Base-by-base conservation (phyloP, 2,888 invertebrate genomes). In the Pemphredon lugubris region DNA sequence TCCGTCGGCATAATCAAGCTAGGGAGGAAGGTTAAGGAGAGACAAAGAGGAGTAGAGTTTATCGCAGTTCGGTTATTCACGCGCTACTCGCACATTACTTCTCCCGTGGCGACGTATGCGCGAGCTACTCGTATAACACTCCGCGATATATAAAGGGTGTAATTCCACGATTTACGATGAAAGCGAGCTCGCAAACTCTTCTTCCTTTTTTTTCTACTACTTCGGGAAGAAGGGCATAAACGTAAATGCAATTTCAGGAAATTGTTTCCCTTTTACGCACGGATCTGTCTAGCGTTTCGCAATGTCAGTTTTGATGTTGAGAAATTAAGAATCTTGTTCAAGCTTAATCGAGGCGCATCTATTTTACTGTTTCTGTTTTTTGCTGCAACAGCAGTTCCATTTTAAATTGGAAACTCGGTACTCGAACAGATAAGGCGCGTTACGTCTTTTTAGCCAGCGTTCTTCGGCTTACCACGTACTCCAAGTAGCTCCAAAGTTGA, bases 11-110 rank as follows among this genome's bases (percentile, higher is more conserved):
- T 66, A 63, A 66, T 68, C 55, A 50, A 55, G 40, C 39, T 13
- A 26, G 34, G 16, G 21, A n/a, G 48, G 4, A 5, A 47, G 40
- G 11, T 14, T 26, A 34, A 13, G 21, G 16, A 40, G 30, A 23
- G 60, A 39, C 40, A 42, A 54, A 54, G 20, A 16, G 44, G 50
- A 40, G 32, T 7, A 37, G 30, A 42, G 40, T 44, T 23, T 55
- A 48, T 60, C 40, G 47, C 37, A 26, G 30, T 47, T 32, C 30
- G 59, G 50, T 82, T 79, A 79, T 83, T 81, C 81, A 76, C 73
- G 70, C 76, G 63, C 58, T 60, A 60, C 51, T 74, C 30, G 76
- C 70, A 71, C 75, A 75, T 77, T 79, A 77, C 65, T 75, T 72
- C 75, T 77, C 73, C 57, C 63, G 55, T 13, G 75, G 67, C 65